Base-by-base conservation (phyloP, 1,140 invertebrate genomes). In the Lepidurus apus region DNA sequence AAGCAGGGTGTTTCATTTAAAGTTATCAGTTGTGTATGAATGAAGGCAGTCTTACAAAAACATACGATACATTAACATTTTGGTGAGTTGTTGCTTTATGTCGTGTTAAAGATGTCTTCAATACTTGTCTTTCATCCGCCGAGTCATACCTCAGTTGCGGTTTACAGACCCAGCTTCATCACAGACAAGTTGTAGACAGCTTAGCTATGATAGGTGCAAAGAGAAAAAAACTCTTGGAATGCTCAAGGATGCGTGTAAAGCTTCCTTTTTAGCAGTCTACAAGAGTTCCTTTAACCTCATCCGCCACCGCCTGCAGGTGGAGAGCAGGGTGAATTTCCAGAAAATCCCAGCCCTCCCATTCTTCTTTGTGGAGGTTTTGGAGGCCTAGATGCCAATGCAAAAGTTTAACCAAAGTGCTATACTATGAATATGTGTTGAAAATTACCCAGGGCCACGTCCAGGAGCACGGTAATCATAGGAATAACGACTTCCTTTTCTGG, bases 241-340 rank as follows among this genome's bases (percentile, higher is more conserved):
- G 53, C 53, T 13, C 21, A 65, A 65, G 53, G 53, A 65, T 8
- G 53, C 7, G 4, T 65, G 7, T 7, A 65, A 65, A n/a, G 17
- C 17, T 65, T 21, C 17, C 53, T 65, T 17, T 7, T 13, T 65
- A 34, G 34, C 13, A 65, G 53, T 21, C 13, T 4, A 13, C 53
- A 65, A 17, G 53, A 65, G 53, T 65, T 65, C 47, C 74, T 53
- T 79, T 79, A 79, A 75, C 78, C 78, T 79, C 78, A 79, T 79
- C 78, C 78, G 65, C 78, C 78, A 45, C 78, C 78, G 1, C 73
- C 43, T 24, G 43, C 74, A 17, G 65, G 73, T 34, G 78, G 78
- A 26, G 73, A 34, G 11, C 73, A 73, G 24, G 78, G 65, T 1
- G 73, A 73, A 45, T 45, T 74, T 11, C 73, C 45, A 8, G 65